A percentile compares a stretch with the other conserved stretches of the same genome.
Evolutionary conservation across 2,888 invertebrate species (phyloP).

Genomic region (Apeira syringaria): DNA sequence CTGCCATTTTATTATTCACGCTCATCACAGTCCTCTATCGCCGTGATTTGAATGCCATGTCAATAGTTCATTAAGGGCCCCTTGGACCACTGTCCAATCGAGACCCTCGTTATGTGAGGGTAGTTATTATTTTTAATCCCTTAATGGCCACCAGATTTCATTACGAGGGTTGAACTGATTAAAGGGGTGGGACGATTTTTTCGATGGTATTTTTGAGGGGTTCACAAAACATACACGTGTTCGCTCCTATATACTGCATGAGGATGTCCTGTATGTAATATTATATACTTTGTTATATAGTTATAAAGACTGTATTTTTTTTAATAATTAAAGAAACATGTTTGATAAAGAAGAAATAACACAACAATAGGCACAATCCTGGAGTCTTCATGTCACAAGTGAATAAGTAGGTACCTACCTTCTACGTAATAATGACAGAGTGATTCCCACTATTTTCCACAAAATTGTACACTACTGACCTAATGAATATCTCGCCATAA

Average conservation of each 20-base stretch:
- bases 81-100: conserved; percentile 56
- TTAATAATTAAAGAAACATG: too few relatives aligned
- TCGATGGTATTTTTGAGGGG: conserved; percentile 35
- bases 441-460: too few relatives aligned
- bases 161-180: conserved; percentile 75
- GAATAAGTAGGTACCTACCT: too few relatives aligned
- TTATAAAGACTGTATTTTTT: too few relatives aligned
- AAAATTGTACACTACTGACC: too few relatives aligned
- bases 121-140: conserved; percentile 83
- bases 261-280: too few relatives aligned
- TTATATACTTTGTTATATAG: background rate
- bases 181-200: conserved; percentile 71
- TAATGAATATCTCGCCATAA: too few relatives aligned
- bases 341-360: too few relatives aligned
- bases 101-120: conserved; percentile 49
- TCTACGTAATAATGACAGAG: too few relatives aligned
- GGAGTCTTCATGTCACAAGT: too few relatives aligned
- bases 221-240: conserved; percentile 16
- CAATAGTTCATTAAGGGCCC: conserved; percentile 67
- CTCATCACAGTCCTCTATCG: conserved; percentile 18
- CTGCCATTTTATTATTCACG: too few relatives aligned
- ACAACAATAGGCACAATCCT: too few relatives aligned
- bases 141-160: conserved; percentile 82
- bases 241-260: background rate
- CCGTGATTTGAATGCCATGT: conserved; percentile 33